These are phyloP conservation scores for Cantharis rustica DNA, from an alignment of 2,888 invertebrate genomes.

Conservation along the genomic window DNA sequence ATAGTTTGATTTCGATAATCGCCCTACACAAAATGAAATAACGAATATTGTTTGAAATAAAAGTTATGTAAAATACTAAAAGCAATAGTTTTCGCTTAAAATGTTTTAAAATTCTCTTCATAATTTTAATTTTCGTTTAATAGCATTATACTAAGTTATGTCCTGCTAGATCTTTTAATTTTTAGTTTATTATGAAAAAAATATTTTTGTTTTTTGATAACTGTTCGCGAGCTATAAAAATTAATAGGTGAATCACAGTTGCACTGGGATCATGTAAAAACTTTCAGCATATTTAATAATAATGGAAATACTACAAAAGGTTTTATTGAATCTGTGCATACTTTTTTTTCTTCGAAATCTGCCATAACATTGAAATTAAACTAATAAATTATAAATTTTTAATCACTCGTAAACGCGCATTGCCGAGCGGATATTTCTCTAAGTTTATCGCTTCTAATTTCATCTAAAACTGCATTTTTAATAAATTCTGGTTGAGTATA, in stretches of 20 bases:
- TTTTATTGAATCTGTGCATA: neutral
- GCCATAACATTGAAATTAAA: neutral
- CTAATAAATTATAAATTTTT: neutral
- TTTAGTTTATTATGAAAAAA: neutral
- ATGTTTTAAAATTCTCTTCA: too few relatives aligned
- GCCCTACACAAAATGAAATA: too few relatives aligned
- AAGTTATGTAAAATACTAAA: too few relatives aligned
- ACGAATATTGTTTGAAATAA: too few relatives aligned
- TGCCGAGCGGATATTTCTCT: neutral
- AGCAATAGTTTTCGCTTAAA: too few relatives aligned
- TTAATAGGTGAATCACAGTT: neutral
- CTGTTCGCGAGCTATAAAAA: neutral
- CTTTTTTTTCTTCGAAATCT: too few relatives aligned
- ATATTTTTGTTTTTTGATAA: neutral
- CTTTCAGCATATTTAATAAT: neutral
- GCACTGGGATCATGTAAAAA: neutral
- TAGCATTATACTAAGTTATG: too few relatives aligned
- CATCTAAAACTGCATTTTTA: neutral
- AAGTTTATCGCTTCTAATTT: neutral
- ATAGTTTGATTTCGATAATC: too few relatives aligned
- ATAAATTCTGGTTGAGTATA: neutral
- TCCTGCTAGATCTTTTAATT: too few relatives aligned
- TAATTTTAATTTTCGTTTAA: too few relatives aligned
- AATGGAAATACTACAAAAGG: neutral
- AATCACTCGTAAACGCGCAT: neutral